Evolutionary conservation across 2,888 invertebrate genomes (phyloP), one percentile per base, ranked within the genome.

Genomic region (Epistrophella euchroma): DNA sequence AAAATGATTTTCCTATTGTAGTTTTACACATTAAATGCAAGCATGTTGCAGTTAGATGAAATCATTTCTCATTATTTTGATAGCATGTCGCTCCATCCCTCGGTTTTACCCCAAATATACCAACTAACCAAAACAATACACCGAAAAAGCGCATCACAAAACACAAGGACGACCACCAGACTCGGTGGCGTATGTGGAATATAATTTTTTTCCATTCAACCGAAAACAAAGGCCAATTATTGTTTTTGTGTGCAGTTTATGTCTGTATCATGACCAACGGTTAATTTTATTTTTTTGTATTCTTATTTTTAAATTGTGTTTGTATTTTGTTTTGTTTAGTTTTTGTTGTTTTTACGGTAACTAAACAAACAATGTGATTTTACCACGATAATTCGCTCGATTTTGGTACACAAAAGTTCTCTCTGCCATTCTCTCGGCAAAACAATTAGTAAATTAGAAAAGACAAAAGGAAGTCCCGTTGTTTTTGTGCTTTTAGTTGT

Each of bases 141-240:
- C 64, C 19, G 0, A 45, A 45, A 64, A 32, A n/a, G 5, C n/a
- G n/a, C 17, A 47, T 19, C 66, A n/a, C 17, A 47, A 32, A 66
- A 66, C 19, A 3, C 68, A 50, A 37, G 37, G 37, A 50, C 52
- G 52, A 68, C 68, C 50, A 35, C 50, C 37, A 68, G 68, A 68
- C 68, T 52, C 56, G 43, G 47, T 77, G 82, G 72, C 72, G 75
- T 80, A 75, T 77, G 82, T 77, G 82, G 19, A 60, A 82, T 55
- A 82, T 78, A 47, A 68, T 82, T 77, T 77, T 52, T 52, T n/a
- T n/a, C n/a, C 72, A 77, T 77, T 82, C 77, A 82, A 77, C 72
- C 25, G 37, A 55, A 75, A 70, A 80, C 75, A 80, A 80, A 75
- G 62, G 62, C 35, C 70, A 70, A 81, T 75, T 73, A 73, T 58